phyloP scores from a whole-genome alignment of 2,113 vertebrate genomes.

The Orientallactaga bullata region DNA sequence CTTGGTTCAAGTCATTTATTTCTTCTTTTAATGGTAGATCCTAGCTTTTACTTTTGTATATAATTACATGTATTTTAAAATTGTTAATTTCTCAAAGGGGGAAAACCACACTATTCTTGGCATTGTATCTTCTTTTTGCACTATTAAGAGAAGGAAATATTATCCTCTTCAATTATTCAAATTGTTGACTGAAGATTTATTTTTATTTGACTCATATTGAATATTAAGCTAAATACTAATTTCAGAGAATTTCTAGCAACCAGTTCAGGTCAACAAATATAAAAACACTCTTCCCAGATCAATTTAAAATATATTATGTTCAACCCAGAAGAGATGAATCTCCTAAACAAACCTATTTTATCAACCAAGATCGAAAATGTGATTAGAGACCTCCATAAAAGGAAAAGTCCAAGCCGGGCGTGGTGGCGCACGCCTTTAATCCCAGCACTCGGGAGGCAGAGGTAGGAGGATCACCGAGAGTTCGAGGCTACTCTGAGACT shows the following conservation, averaged over 20 bases:
- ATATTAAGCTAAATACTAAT: background rate
- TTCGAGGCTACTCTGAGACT: too few relatives aligned
- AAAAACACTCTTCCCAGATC: background rate
- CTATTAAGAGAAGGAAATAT: background rate
- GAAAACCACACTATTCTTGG: background rate
- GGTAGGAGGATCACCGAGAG: too few relatives aligned
- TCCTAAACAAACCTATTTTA: too few relatives aligned
- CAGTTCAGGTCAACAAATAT: background rate
- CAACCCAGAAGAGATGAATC: too few relatives aligned
- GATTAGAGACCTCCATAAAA: too few relatives aligned
- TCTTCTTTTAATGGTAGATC: background rate
- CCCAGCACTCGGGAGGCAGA: too few relatives aligned
- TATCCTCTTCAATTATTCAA: background rate
- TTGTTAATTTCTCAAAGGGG: conserved; percentile 4
- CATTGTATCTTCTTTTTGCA: background rate
- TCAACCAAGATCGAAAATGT: too few relatives aligned
- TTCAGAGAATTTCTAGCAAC: conserved; percentile 44
- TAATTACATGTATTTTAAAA: background rate
- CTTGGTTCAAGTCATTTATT: conserved; percentile 15
- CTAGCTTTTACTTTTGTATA: background rate
- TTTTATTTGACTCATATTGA: background rate
- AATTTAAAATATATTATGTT: conserved; percentile 1
- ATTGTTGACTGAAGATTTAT: background rate
- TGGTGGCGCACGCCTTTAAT: too few relatives aligned
- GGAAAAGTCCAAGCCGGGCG: too few relatives aligned